phyloP scores from a whole-genome alignment of 2,113 vertebrate species.

The Machaerirhynchus nigripectus region DNA sequence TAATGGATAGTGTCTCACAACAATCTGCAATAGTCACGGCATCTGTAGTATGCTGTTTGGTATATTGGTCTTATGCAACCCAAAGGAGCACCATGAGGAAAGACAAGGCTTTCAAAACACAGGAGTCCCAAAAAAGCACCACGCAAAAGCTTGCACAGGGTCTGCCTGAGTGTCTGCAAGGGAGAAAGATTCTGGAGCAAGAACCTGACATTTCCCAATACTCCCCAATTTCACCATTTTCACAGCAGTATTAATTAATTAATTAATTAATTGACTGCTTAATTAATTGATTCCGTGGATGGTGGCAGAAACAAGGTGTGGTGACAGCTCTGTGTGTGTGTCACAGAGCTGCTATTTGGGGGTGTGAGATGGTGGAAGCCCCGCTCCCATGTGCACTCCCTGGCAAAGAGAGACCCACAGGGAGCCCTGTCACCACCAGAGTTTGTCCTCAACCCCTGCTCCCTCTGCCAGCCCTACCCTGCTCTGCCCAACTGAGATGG shows the following conservation, averaged over 20 bases:
- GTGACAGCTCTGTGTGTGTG: neutral
- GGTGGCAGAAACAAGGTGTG: neutral
- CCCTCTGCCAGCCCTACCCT: neutral
- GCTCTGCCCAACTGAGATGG: neutral
- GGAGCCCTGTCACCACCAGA: rapidly evolving
- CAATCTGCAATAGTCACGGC: neutral
- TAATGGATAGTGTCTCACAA: neutral
- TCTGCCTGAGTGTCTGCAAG: neutral
- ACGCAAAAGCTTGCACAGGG: neutral
- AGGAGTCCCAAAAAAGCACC: neutral
- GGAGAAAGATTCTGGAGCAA: neutral
- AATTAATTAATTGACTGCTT: too few species aligned
- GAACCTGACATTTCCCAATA: neutral
- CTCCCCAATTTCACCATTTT: neutral
- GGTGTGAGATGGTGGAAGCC: neutral
- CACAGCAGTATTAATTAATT: neutral
- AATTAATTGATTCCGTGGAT: neutral
- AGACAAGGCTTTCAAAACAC: neutral
- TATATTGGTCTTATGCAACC: neutral
- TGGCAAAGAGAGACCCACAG: neutral
- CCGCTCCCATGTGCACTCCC: neutral
- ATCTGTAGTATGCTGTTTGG: neutral
- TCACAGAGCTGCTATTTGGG: neutral
- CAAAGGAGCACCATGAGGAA: neutral
- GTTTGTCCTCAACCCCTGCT: neutral